phyloP scores from a whole-genome alignment of 1,140 invertebrate genomes.

The Ostrea edulis region DNA sequence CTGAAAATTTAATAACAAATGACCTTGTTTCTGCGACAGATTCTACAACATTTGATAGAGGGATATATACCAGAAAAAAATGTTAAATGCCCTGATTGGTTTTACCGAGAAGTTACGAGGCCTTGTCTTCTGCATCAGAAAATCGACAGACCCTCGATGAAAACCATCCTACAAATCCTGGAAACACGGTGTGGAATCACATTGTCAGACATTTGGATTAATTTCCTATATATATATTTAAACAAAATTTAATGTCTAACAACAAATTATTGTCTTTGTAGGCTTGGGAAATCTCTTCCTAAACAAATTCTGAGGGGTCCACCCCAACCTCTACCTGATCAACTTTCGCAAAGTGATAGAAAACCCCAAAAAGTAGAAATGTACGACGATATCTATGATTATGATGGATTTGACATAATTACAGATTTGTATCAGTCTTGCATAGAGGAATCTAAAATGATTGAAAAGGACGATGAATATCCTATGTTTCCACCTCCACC shows the following conservation, averaged over 20 bases:
- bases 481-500: background rate
- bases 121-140: conserved; percentile 4
- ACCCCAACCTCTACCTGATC: too few species aligned
- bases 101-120: background rate
- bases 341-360: too few species aligned
- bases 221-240: background rate
- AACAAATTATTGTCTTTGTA: background rate
- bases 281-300: conserved; percentile 20
- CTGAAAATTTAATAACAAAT: too few species aligned
- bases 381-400: background rate
- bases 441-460: background rate
- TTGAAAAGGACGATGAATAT: background rate
- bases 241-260: background rate
- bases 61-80: conserved; percentile 9
- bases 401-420: background rate
- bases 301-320: background rate
- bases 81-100: conserved; percentile 2
- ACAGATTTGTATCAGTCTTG: background rate
- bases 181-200: background rate
- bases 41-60: conserved; percentile 19
- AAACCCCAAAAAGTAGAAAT: background rate
- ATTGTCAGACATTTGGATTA: background rate
- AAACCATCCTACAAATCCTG: background rate
- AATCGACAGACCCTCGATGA: conserved; percentile 10
- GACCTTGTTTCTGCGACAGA: background rate